Base-by-base conservation (phyloP, 2,888 invertebrate genomes). In the Brassicogethes aeneus region DNA sequence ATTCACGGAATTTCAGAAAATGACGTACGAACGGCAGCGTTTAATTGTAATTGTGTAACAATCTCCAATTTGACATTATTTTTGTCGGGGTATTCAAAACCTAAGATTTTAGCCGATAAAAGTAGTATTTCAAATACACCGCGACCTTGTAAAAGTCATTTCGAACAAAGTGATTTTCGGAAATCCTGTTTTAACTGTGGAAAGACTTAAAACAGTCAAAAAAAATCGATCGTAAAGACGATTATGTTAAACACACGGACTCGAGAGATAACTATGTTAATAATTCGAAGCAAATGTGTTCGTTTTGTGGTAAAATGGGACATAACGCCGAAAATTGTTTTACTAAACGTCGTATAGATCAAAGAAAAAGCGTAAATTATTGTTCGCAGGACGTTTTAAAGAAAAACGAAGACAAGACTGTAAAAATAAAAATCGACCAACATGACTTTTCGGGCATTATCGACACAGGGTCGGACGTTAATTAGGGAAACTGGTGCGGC, bases 401-500 rank as follows among this genome's bases (percentile, higher is more conserved):
- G 12, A 17, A 13, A 12, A 33, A 23, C 15, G 17, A 17, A 17
- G 15, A 37, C n/a, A n/a, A n/a, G n/a, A n/a, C n/a, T n/a, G n/a
- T n/a, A n/a, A 16, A 16, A 2, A 15, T 23, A 7, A 23, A 39
- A 5, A 13, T 43, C n/a, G 37, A 43, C 34, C 34, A 34, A 17
- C 32, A 14, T 5, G 15, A 17, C 8, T 15, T 32, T 1, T 14
- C 3, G 12, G 39, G 39, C 15, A 36, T 42, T 30, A 23, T 42
- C 31, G 43, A 43, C 31, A 43, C 43, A 7, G 43, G 43, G 2
- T 39, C 43, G 10, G 49, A 49, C 29, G 41, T n/a, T n/a, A n/a
- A n/a, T n/a, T n/a, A n/a, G n/a, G n/a, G n/a, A n/a, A n/a, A n/a
- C n/a, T n/a, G n/a, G n/a, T n/a, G n/a, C n/a, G n/a, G n/a, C n/a